Evolutionary conservation across 2,113 vertebrate genomes (phyloP).

Genomic region (Ramphastos sulfuratus): DNA sequence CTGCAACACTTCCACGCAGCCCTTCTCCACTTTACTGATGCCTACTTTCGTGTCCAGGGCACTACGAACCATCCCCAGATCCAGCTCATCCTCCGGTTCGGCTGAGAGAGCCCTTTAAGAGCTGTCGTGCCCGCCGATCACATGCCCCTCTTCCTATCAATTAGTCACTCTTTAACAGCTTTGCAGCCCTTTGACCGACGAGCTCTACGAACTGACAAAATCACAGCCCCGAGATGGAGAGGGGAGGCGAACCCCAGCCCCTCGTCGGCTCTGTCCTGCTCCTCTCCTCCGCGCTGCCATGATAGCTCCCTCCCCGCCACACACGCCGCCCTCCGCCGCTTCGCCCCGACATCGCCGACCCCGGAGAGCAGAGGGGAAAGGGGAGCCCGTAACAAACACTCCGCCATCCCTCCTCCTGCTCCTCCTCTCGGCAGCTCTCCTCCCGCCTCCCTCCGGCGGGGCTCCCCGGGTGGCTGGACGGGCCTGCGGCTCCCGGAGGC

Average conservation of each 20-base stretch:
- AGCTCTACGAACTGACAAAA: neutral
- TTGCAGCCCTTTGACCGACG: neutral
- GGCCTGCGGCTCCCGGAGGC: neutral
- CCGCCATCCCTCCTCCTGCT: neutral
- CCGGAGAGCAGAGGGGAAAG: neutral
- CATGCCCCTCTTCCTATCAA: neutral
- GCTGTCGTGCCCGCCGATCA: neutral
- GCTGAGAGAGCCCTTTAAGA: neutral
- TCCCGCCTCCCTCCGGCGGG: neutral
- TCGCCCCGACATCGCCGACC: neutral
- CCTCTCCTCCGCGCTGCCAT: neutral
- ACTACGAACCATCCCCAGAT: rapidly evolving
- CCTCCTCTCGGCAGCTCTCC: neutral
- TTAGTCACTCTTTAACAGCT: conserved; percentile 18
- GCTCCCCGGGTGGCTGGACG: neutral
- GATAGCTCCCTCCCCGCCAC: neutral
- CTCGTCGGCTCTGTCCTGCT: neutral
- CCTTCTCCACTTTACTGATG: neutral
- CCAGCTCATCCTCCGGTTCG: neutral
- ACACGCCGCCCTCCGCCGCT: neutral
- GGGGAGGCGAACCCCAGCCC: neutral
- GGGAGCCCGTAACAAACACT: no score
- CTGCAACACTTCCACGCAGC: neutral
- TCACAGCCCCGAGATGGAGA: neutral
- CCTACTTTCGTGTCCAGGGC: neutral